Evolutionary conservation across 2,888 invertebrate genomes (phyloP).

Genomic region (Dioctria rufipes): DNA sequence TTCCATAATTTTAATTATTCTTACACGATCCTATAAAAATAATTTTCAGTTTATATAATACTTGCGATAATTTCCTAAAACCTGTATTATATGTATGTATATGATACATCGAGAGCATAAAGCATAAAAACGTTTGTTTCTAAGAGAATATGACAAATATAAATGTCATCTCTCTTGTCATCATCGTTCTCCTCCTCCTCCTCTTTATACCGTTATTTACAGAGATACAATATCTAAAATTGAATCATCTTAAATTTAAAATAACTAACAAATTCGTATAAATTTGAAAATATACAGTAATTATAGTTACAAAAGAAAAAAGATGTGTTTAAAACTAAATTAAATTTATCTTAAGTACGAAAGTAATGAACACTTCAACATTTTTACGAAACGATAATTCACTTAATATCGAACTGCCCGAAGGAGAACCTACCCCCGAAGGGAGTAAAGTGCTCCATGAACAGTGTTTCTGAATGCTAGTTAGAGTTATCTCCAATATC

Average conservation of each 20-base stretch:
- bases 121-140: conserved; percentile 27
- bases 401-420: conserved; percentile 58
- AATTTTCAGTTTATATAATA: conserved; percentile 39
- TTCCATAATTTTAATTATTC: not conserved
- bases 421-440: conserved; percentile 67
- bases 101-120: conserved; percentile 29
- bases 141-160: not conserved
- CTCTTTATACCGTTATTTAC: not conserved
- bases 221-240: not conserved
- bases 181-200: no score
- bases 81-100: conserved; percentile 8
- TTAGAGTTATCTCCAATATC: conserved; percentile 71
- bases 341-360: conserved; percentile 12
- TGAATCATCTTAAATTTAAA: not conserved
- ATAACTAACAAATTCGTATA: conserved; percentile 11
- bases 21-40: conserved; percentile 42
- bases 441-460: conserved; percentile 76
- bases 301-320: not conserved
- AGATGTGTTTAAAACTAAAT: not conserved
- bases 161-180: not conserved
- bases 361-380: conserved; percentile 35
- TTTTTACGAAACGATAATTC: conserved; percentile 18
- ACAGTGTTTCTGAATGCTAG: conserved; percentile 70
- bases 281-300: not conserved
- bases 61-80: conserved; percentile 29